Conservation (phyloP, 1,140 invertebrate species). For the Pinna nobilis region DNA sequence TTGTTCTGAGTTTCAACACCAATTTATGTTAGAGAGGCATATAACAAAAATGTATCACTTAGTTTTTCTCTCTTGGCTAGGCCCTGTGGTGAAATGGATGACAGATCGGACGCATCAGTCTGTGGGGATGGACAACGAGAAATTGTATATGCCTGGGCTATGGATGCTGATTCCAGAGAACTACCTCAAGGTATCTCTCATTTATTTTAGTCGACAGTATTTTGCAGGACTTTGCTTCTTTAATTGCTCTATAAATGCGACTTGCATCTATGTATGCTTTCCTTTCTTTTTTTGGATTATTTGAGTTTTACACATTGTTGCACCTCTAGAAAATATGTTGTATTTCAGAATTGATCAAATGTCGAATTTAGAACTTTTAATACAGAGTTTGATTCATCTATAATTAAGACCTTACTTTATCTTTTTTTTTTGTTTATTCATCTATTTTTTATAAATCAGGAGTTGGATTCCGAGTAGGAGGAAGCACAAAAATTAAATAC, state of each 20-base stretch:
- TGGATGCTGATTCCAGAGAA: constrained; percentile 90
- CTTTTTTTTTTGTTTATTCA: too few species aligned
- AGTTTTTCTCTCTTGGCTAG: constrained; percentile 31
- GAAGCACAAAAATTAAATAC: constrained; percentile 76
- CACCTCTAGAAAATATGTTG: not conserved
- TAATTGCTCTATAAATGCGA: not conserved
- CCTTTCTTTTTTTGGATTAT: not conserved
- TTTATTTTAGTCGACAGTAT: too few species aligned
- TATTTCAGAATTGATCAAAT: not conserved
- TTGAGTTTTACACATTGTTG: not conserved
- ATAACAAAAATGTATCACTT: too few species aligned
- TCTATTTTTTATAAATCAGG: constrained; percentile 50
- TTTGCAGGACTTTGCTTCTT: not conserved
- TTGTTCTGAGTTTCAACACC: too few species aligned
- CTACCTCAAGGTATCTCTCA: constrained; percentile 82
- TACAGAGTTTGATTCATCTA: too few species aligned
- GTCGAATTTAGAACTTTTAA: not conserved
- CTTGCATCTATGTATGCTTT: not conserved
- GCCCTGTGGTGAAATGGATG: constrained; percentile 64
- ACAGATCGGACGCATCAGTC: constrained; percentile 36
- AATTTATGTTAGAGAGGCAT: too few species aligned
- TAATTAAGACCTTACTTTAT: too few species aligned
- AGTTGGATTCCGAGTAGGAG: constrained; percentile 79
- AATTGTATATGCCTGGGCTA: constrained; percentile 97
- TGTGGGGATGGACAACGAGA: constrained; percentile 51